Evolutionary conservation across 2,888 invertebrate species (phyloP), one percentile per base, ranked within the genome.

Genomic region (Drosophila parthenogenetica): DNA sequence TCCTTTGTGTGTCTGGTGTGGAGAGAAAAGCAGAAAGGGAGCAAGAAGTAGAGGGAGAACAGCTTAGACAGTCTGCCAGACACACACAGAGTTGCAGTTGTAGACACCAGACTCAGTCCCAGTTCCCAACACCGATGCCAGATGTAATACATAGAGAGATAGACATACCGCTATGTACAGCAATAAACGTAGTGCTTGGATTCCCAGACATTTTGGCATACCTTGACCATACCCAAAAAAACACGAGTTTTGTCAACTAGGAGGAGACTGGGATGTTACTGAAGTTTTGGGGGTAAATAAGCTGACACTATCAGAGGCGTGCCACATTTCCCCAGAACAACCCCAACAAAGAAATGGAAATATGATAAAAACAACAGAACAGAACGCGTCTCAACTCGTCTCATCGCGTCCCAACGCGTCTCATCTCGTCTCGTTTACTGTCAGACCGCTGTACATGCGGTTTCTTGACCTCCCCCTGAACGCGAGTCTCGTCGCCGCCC

Each of bases 171-270:
- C 3, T 13, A n/a, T 35, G 13, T 35, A 35, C 11, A 13, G 25
- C 39, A 58, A 25, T 59, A 25, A 37, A 22, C 32, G 43, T 46
- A 53, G 22, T 32, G 39, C 14, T 16, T 37, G 51, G 66, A n/a
- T 64, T 71, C 58, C 62, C 68, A 63, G 72, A 68, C 66, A 63
- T 43, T 57, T 55, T 48, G 62, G 60, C 69, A 79, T 87, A 90
- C 90, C 90, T 91, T 90, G 90, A 90, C 90, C 90, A 91, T 90
- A 88, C 91, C 90, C 90, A 90, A 90, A 90, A 83, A 35, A 11
- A 13, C 35, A 35, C 0, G 77, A 69, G 84, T 55, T 71, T 69
- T 75, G 75, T 75, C 75, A 75, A 75, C 73, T 60, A 69, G 35
- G 11, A 8, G 35, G 3, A 8, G 13, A 3, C 14, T 17, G 17